Evolutionary conservation across 2,113 vertebrate species (phyloP), one percentile per base, ranked within the genome.

Genomic region (Cavia porcellus): DNA sequence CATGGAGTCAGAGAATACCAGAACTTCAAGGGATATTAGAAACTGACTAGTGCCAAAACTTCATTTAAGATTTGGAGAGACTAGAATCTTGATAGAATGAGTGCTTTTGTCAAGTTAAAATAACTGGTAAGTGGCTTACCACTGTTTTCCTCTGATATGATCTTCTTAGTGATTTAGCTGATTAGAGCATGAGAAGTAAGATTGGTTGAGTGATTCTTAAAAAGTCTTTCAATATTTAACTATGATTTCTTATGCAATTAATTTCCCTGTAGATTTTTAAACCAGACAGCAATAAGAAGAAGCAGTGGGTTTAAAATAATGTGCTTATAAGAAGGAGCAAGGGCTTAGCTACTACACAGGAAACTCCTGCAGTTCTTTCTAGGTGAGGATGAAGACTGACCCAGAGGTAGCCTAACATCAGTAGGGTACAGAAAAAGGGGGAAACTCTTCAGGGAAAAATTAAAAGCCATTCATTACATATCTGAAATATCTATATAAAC

Each of bases 141-240:
- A 24, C 7, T 68, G 22, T 86, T 52, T 89, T 82, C 42, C 74
- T 89, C 15, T 50, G 83, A 0, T 62, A 59, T 75, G 47, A 86
- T 3, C 35, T 70, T 94, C 35, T 81, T 68, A 30, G 57, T 81
- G 35, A 89, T 80, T 81, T 95, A 82, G n/a, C n/a, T 75, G 83
- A 61, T 42, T 72, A 28, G 64, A 74, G 1, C 62, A 38, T 35
- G 81, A 42, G 9, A 95, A 32, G 7, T 75, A 70, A 92, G 19
- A 72, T 72, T 79, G 42, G 89, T 89, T 57, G 86, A 59, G 8
- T 11, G 30, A 80, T 80, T 62, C 32, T 52, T 62, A 25, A 55
- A 70, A 92, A 83, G 20, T 17, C 15, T 83, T 83, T 88, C 50
- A 32, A 38, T 7, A 35, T 66, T 96, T 61, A 66, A 50, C 35